Evolutionary conservation across 1,140 invertebrate genomes (phyloP).

Genomic region (Lucilia cuprina): DNA sequence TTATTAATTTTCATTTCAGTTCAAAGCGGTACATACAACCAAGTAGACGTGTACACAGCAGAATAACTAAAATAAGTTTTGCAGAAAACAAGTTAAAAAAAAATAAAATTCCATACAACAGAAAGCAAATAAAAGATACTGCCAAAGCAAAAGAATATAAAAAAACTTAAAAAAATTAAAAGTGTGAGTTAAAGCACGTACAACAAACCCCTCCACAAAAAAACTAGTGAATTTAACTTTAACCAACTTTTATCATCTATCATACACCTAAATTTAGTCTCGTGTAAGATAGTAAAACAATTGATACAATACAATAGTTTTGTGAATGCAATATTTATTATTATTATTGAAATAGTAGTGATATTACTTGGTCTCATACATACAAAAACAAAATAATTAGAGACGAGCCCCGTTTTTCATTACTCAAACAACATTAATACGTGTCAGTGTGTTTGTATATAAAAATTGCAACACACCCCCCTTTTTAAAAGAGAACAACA

Average conservation of each 20-base stretch:
- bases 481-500: not conserved
- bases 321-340: conserved; percentile 23
- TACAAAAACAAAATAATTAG: not conserved
- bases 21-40: not conserved
- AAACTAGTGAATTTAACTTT: too few relatives aligned
- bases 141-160: not conserved
- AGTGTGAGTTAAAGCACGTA: conserved; percentile 1
- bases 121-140: too few relatives aligned
- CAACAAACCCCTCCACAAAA: not conserved
- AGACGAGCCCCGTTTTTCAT: conserved; percentile 32
- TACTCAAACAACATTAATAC: not conserved
- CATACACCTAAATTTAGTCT: not conserved
- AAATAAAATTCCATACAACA: not conserved
- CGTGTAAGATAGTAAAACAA: not conserved
- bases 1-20: not conserved
- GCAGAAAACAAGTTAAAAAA: not conserved
- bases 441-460: not conserved
- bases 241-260: too few relatives aligned
- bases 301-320: not conserved
- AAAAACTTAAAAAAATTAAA: not conserved
- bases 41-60: not conserved
- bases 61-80: not conserved
- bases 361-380: not conserved
- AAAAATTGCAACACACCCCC: conserved; percentile 29
- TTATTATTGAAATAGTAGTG: not conserved